Base-by-base conservation (phyloP, 2,888 invertebrate species). In the Tuta absoluta region DNA sequence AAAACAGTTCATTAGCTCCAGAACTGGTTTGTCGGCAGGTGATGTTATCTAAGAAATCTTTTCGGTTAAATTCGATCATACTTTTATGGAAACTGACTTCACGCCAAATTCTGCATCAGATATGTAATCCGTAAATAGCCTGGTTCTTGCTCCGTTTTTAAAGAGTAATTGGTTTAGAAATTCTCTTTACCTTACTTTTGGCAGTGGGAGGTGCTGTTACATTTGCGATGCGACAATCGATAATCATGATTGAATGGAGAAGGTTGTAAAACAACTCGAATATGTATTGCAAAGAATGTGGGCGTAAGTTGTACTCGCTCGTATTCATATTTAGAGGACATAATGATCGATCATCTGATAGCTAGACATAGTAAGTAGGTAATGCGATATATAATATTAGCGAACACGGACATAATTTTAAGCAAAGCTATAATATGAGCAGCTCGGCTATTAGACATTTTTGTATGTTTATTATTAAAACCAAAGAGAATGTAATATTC, bases 61-160 rank as follows among this genome's bases (percentile, higher is more conserved):
- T 65, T 53, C 63, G 63, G 60, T 48, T 33, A 21, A 60, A 60
- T 65, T 63, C 65, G 33, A 24, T 59, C 56, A 63, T 62, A 59
- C 28, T 57, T 63, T 53, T 58, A 62, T 58, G 62, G 53, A 24
- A 23, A 17, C 11, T 14, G 23, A 17, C 23, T n/a, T 17, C 45
- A 17, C 41, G n/a, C 24, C 33, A 63, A 38, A 41, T 59, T 49
- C 14, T 41, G 49, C 57, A 17, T 53, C 19, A 41, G 65, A 61
- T 65, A n/a, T n/a, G n/a, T n/a, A 62, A 58, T 41, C 45, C 28
- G 28, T 3, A 24, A 56, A 56, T 53, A 53, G 24, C 28, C 51
- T 48, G 59, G 41, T 28, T 53, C 65, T 63, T 62, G 63, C 57
- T 65, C 62, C 51, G 17, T 24, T 62, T 28, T 21, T 60, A 60